Evolutionary conservation across 2,797 vertebrate species (phyloP).

Genomic region (Alcedo quadribrachys): DNA sequence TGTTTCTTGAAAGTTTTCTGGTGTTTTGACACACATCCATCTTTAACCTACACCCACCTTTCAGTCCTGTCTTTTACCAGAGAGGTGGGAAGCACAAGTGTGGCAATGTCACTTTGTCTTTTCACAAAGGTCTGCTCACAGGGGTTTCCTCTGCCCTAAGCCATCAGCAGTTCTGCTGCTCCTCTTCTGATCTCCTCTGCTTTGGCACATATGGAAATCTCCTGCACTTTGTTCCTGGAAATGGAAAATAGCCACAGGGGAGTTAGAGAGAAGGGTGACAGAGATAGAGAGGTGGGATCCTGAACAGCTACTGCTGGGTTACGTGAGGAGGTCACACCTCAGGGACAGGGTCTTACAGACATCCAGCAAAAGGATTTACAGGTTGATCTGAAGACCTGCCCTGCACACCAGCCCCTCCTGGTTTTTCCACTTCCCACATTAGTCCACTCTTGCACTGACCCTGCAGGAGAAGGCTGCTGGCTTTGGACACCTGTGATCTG

Average conservation of each 20-base stretch:
- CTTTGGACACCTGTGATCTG: background rate
- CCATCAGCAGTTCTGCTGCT: background rate
- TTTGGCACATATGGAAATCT: background rate
- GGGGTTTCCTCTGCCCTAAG: background rate
- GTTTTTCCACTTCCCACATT: background rate
- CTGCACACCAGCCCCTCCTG: background rate
- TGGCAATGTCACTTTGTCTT: rapidly evolving
- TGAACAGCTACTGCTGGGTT: background rate
- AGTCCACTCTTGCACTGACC: background rate
- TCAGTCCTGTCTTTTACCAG: background rate
- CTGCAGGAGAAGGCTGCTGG: background rate
- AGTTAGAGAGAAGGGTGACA: rapidly evolving
- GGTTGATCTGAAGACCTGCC: background rate
- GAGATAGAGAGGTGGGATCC: background rate
- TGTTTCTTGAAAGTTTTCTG: background rate
- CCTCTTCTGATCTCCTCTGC: background rate
- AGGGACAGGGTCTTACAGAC: background rate
- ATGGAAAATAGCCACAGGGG: background rate
- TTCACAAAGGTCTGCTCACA: background rate
- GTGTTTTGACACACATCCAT: background rate
- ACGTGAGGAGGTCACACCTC: rapidly evolving
- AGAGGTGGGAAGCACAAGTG: background rate
- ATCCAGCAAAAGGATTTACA: background rate
- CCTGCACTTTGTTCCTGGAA: background rate
- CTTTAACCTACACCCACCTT: background rate